phyloP scores from a whole-genome alignment of 1,140 invertebrate genomes.

The Triops longicaudatus region DNA sequence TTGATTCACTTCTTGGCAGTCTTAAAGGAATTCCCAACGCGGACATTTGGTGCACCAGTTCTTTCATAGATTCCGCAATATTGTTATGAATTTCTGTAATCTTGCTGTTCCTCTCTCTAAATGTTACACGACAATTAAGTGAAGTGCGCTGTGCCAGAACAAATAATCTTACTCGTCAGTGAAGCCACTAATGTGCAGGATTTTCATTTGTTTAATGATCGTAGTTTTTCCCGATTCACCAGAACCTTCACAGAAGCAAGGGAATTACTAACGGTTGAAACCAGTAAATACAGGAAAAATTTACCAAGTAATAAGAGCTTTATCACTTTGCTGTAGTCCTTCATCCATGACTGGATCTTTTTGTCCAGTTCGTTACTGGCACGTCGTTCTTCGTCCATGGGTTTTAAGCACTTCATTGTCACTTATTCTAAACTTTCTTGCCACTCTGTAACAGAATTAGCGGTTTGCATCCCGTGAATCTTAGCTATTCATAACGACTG shows the following conservation, averaged over 20 bases:
- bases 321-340: constrained; percentile 43
- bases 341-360: constrained; percentile 39
- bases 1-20: constrained; percentile 41
- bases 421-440: background rate
- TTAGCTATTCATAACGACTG: too few species aligned
- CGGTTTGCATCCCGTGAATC: background rate
- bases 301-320: constrained; percentile 55
- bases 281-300: background rate
- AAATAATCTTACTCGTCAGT: constrained; percentile 43
- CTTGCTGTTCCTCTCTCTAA: constrained; percentile 54
- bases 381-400: constrained; percentile 30
- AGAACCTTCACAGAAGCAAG: constrained; percentile 34
- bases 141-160: background rate
- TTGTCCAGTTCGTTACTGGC: constrained; percentile 38
- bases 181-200: constrained; percentile 62
- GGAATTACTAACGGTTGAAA: background rate
- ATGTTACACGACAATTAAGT: background rate
- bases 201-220: constrained; percentile 75
- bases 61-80: constrained; percentile 56
- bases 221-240: constrained; percentile 59
- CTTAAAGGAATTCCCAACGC: constrained; percentile 44
- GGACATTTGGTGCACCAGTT: constrained; percentile 49
- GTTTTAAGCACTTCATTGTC: constrained; percentile 30
- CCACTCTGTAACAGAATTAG: background rate
- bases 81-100: constrained; percentile 53